Base-by-base conservation (phyloP, 2,113 vertebrate genomes). In the Oriolus oriolus region DNA sequence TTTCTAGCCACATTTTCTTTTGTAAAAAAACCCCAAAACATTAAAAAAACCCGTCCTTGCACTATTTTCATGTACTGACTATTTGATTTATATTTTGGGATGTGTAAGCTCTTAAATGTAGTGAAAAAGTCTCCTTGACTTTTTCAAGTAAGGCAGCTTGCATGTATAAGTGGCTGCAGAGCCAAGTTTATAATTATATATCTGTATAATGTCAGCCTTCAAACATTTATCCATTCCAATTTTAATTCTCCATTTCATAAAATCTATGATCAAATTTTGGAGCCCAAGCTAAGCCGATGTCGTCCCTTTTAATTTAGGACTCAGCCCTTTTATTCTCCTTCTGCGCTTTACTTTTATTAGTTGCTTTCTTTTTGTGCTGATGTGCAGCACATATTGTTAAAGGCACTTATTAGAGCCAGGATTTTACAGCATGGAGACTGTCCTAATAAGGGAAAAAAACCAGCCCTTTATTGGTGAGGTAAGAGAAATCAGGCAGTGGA, bases 361-460 rank as follows among this genome's bases (percentile, higher is more conserved):
- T 86, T 45, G 57, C 84, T 92, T 87, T 95, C 39, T 91, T 35
- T 97, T 94, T 97, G 69, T 96, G 96, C 97, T 98, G 97, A 98
- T 96, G 97, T 97, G 60, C 90, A 96, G 94, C 96, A 97, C 95
- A 97, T 96, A 96, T 70, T 94, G 92, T 92, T 59, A 89, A 96
- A 97, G 84, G 89, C 89, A 39, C 78, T 95, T 93, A 84, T 63
- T 95, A 93, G 26, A 84, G 94, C 88, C 47, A 64, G 70, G 50
- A 66, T 88, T 96, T 94, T 93, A 83, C 54, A 83, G 85, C 54
- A 2, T 91, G 70, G 95, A 97, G 94, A 73, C 89, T 98, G 83
- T 82, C 98, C 98, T 98, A 98, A 98, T 98, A 98, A 97, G 98
- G 98, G 96, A 97, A 94, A 98, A 54, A 95, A 47, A 44, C 0